Percentiles rank a stretch among this genome's conserved stretches.
These are phyloP conservation scores for Champsocephalus gunnari DNA, from an alignment of 2,797 vertebrate species.

Conservation along the genomic window DNA sequence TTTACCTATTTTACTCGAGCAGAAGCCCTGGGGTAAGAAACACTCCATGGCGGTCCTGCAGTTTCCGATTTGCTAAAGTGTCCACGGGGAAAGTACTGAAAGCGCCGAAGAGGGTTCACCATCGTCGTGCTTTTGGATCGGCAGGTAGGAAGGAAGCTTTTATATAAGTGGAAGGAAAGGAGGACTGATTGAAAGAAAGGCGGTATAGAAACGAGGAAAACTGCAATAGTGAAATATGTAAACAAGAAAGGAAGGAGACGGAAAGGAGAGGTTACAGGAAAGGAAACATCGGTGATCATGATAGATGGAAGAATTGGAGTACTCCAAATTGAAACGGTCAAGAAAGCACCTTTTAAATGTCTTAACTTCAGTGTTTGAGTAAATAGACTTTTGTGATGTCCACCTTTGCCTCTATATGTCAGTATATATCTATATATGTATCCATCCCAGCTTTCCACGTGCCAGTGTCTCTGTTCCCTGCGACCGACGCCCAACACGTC, in stretches of 20 bases:
- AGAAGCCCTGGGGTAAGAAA: background rate
- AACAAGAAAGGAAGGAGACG: too few relatives aligned
- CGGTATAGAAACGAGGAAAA: background rate
- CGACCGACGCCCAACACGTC: conserved; percentile 38
- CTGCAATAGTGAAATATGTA: too few relatives aligned
- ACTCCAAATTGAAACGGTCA: background rate
- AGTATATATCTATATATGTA: conserved; percentile 58
- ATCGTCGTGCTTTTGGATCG: background rate
- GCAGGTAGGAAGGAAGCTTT: conserved; percentile 5
- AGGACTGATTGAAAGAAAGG: background rate
- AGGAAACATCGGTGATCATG: background rate
- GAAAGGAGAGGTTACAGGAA: background rate
- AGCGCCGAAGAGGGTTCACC: background rate
- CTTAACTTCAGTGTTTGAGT: background rate
- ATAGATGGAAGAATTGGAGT: background rate
- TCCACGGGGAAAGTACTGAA: background rate
- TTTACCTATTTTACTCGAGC: background rate
- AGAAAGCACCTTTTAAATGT: background rate
- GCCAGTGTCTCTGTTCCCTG: conserved; percentile 50
- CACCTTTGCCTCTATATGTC: conserved; percentile 51
- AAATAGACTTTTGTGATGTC: background rate
- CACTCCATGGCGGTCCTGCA: background rate
- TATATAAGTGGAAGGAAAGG: background rate
- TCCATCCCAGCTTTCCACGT: conserved; percentile 40
- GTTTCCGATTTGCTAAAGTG: background rate